Evolutionary conservation across 2,797 vertebrate genomes (phyloP).

Genomic region (Manis crassicaudata): DNA sequence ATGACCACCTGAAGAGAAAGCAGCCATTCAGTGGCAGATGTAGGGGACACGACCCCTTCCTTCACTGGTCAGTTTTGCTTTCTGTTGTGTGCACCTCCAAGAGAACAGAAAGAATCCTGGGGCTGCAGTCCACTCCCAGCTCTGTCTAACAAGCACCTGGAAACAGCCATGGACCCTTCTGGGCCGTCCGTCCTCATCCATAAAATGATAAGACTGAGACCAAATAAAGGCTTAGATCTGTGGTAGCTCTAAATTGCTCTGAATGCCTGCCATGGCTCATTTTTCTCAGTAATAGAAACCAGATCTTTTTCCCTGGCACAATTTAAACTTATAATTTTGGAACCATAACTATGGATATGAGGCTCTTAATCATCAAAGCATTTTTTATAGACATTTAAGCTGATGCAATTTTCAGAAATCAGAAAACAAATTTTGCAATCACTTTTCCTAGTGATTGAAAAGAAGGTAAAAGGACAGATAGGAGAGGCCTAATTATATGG

Average conservation of each 20-base stretch:
- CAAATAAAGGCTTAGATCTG: neutral
- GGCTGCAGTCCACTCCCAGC: neutral
- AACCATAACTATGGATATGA: slow-evolving; percentile 59
- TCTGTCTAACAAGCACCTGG: neutral
- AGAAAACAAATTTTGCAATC: slow-evolving; percentile 78
- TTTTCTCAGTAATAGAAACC: slow-evolving; percentile 45
- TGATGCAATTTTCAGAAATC: slow-evolving; percentile 78
- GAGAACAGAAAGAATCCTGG: neutral
- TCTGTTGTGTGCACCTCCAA: neutral
- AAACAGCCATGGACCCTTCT: neutral
- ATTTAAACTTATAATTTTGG: slow-evolving; percentile 64
- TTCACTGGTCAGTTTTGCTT: neutral
- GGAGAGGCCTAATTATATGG: slow-evolving; percentile 66
- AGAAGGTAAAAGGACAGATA: slow-evolving; percentile 65
- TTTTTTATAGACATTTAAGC: slow-evolving; percentile 64
- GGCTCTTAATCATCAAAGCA: slow-evolving; percentile 64
- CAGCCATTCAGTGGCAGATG: neutral
- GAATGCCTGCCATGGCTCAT: neutral
- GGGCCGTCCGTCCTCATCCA: neutral
- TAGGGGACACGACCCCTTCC: too few species aligned
- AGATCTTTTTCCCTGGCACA: slow-evolving; percentile 25
- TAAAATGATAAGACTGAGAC: neutral
- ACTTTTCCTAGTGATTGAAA: slow-evolving; percentile 72
- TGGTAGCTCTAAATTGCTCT: neutral
- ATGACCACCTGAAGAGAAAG: neutral